These are phyloP conservation scores for Holacanthella duospinosa DNA, from an alignment of 2,888 invertebrate genomes.

Conservation along the genomic window DNA sequence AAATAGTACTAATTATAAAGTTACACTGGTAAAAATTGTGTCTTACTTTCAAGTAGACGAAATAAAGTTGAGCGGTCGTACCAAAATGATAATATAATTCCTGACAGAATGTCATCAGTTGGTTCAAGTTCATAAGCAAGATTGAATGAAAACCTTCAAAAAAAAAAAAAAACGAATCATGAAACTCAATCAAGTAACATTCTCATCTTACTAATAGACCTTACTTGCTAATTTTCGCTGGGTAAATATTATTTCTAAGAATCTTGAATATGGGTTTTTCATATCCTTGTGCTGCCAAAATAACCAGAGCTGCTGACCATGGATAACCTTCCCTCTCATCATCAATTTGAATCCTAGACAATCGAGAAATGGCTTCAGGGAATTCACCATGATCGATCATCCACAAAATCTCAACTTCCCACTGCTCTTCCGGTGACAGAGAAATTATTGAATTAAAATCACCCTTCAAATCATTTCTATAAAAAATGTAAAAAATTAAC, in stretches of 20 bases:
- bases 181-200: neutral
- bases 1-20: no score
- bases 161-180: neutral
- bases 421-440: constrained; percentile 24
- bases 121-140: neutral
- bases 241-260: constrained; percentile 23
- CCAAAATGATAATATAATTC: neutral
- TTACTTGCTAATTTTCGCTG: constrained; percentile 29
- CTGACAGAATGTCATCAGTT: neutral
- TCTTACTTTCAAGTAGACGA: neutral
- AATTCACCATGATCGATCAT: constrained; percentile 32
- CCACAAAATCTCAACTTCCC: constrained; percentile 30
- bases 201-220: neutral
- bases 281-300: constrained; percentile 24
- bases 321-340: constrained; percentile 25
- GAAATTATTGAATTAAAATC: constrained; percentile 31
- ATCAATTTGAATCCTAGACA: constrained; percentile 23
- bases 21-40: neutral
- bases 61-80: neutral
- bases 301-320: constrained; percentile 31
- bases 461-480: constrained; percentile 24
- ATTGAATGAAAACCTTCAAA: neutral
- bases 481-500: neutral
- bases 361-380: constrained; percentile 17
- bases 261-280: constrained; percentile 21